A percentile compares a stretch with the other conserved stretches of the same genome.
Conservation (phyloP, 2,113 vertebrate genomes). For the Seriola rivoliana region DNA sequence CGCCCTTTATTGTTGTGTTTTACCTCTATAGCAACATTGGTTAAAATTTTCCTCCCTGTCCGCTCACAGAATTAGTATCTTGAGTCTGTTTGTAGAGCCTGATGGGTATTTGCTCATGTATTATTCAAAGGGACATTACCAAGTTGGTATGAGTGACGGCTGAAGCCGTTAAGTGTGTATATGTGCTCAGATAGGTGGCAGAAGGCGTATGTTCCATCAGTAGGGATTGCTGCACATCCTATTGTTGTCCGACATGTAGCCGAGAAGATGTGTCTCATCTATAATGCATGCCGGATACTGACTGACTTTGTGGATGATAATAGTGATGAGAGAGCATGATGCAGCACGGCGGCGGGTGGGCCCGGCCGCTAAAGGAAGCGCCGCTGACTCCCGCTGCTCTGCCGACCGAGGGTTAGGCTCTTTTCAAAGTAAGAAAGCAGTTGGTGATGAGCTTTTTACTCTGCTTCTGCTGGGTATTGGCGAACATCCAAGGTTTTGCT, state of each 20-base stretch:
- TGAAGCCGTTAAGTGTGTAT: constrained; percentile 17
- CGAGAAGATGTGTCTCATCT: constrained; percentile 59
- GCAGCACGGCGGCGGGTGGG: background rate
- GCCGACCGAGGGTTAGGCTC: constrained; percentile 20
- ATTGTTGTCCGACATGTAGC: constrained; percentile 33
- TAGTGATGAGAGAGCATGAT: constrained; percentile 29
- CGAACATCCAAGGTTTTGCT: background rate
- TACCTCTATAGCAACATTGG: background rate
- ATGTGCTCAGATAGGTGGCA: constrained; percentile 15
- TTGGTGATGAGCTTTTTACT: constrained; percentile 23
- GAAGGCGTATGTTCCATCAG: constrained; percentile 5
- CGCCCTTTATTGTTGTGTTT: background rate
- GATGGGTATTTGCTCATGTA: constrained; percentile 43
- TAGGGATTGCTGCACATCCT: constrained; percentile 28
- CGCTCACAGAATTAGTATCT: constrained; percentile 1
- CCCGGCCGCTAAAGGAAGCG: background rate
- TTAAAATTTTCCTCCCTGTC: background rate
- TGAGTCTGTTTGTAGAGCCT: constrained; percentile 19
- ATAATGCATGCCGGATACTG: constrained; percentile 56
- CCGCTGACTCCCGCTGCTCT: constrained; percentile 14
- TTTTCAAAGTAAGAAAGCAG: constrained; percentile 14
- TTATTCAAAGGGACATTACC: constrained; percentile 51
- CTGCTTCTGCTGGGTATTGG: constrained; percentile 8
- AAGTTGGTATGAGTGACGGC: constrained; percentile 13
- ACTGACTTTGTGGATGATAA: constrained; percentile 56